Evolutionary conservation across 2,888 invertebrate species (phyloP), one percentile per base, ranked within the genome.

Genomic region (Metopia argyrocephala): DNA sequence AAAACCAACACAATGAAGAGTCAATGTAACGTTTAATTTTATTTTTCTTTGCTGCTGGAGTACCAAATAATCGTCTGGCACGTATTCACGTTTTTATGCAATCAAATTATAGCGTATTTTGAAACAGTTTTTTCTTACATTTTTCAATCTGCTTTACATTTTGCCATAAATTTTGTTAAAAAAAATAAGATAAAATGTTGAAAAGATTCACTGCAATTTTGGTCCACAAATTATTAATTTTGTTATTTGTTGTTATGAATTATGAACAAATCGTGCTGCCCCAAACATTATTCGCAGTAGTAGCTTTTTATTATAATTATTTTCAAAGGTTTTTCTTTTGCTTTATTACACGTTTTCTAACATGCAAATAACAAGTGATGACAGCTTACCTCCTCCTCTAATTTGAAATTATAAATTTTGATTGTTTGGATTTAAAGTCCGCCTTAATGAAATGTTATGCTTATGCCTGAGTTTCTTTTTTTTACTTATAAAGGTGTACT

Each of bases 61-160:
- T 50, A 73, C 59, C 31, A 52, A 38, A 59, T 50, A 59, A 65
- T 20, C 9, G 25, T 52, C 68, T 6, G 52, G 52, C 68, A 81
- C 78, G 81, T 75, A 78, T 70, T 50, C 78, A 81, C 81, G 81
- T 78, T 81, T 76, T 81, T 81, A 71, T 78, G 78, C 57, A 81
- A 81, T 71, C 70, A 66, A 81, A 75, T 78, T 78, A 62, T 61
- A 76, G 73, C 69, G 62, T 52, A 69, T 69, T 61, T 62, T 69
- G 27, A 50, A 27, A 68, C 61, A 45, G 28, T 21, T 23, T 66
- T 57, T 50, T 50, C 0, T 25, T 27, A 48, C 52, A n/a, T 27
- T 65, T 46, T 64, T 76, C 38, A 20, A 15, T 46, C 18, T 7
- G 31, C n/a, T 23, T 25, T 23, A 48, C 1, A 23, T 64, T 56